Evolutionary conservation across 2,797 vertebrate genomes (phyloP), one percentile per base, ranked within the genome.

Genomic region (Argentina silus): DNA sequence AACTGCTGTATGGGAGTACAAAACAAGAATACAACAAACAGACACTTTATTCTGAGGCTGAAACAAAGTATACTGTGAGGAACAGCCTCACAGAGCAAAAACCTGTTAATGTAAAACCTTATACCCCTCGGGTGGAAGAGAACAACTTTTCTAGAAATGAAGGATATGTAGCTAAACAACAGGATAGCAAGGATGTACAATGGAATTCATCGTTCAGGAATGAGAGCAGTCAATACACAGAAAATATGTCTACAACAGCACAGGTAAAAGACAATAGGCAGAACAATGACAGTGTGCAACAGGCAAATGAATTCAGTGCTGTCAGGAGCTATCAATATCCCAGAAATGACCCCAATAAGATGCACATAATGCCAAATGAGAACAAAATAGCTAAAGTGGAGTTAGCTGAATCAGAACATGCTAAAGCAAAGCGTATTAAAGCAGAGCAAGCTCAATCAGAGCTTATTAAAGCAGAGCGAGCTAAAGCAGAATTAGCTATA

Each of bases 401-500:
- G 77, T 75, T 86, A 81, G 83, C 68, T 84, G 85, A 84, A 88
- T 82, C 78, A 79, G 69, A 44, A 27, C 70, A 83, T 69, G 74
- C 70, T 68, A 70, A 69, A 81, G 48, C 76, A 82, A 65, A 50
- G 7, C 17, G 2, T 19, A 72, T 55, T 2, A 62, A 77, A 1
- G 3, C 9, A 57, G 60, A 50, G 43, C 56, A 56, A 70, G 23
- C 8, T 27, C 67, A 56, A 70, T n/a, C 8, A 36, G 63, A 88
- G 72, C 71, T 48, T 55, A 59, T 64, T 68, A 78, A 64, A 78
- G 56, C 72, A 74, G 73, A 80, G 65, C 60, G 78, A 74, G 21
- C 47, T n/a, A 63, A 69, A 78, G 51, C 67, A 75, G 65, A 44
- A 78, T 36, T 36, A 36, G 27, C 77, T 19, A 65, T 74, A 64